A percentile compares a stretch with the other conserved stretches of the same genome.
These are phyloP conservation scores for Microcebus tavaratra DNA, from an alignment of 2,113 vertebrate species.

Conservation along the genomic window DNA sequence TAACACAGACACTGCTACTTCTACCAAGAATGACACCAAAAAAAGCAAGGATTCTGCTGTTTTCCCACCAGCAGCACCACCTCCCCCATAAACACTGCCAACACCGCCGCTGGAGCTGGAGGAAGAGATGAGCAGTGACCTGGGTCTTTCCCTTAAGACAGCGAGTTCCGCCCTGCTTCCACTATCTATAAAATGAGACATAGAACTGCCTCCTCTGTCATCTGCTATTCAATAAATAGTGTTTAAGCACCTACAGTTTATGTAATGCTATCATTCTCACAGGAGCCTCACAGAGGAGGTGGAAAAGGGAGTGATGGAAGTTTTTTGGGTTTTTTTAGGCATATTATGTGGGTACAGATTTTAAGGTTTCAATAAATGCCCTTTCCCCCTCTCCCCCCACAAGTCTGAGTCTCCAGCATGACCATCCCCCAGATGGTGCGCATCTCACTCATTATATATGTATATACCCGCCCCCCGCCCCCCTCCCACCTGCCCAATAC, in stretches of 20 bases:
- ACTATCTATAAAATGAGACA: neutral
- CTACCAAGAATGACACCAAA: neutral
- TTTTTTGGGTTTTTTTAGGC: too few species aligned
- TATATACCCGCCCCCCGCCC: too few species aligned
- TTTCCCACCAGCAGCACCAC: neutral
- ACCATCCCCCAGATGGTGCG: too few species aligned
- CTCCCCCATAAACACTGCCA: neutral
- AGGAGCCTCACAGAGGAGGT: neutral
- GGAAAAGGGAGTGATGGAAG: neutral
- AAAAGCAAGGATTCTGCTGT: neutral
- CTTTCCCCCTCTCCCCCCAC: too few species aligned
- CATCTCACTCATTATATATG: too few species aligned
- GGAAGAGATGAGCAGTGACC: neutral
- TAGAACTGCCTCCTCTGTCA: neutral
- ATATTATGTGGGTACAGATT: too few species aligned
- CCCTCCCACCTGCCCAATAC: too few species aligned
- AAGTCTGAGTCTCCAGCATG: too few species aligned
- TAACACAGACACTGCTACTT: neutral
- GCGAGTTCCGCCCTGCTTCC: neutral
- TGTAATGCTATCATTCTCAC: neutral
- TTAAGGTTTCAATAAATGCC: too few species aligned
- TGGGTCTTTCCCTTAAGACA: neutral
- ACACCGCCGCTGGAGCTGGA: neutral
- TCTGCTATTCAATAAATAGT: slow-evolving; percentile 47
- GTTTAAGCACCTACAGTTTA: neutral